Conservation (phyloP, 2,113 vertebrate genomes). For the Alaudala cheleensis region DNA sequence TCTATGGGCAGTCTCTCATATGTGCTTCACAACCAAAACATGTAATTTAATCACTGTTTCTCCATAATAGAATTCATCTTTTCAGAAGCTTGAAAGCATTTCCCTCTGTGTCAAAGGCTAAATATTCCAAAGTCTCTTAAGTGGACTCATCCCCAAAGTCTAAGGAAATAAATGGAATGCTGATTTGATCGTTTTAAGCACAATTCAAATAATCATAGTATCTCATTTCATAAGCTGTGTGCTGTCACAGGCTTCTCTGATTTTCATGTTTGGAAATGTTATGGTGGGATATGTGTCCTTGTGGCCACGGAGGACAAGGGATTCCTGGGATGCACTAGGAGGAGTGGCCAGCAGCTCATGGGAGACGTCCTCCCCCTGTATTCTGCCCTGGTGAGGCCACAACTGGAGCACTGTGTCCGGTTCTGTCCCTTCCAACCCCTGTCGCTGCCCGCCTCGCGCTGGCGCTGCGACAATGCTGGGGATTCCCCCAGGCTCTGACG, state of each 20-base stretch:
- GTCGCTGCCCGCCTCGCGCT: no score
- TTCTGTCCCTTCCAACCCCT: neutral
- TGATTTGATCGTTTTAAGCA: neutral
- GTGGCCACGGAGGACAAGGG: neutral
- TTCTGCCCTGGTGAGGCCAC: neutral
- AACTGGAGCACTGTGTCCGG: neutral
- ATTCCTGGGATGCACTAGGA: neutral
- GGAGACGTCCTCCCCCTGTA: accelerated
- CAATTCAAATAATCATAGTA: neutral
- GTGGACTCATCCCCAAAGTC: neutral
- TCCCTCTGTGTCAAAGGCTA: slow-evolving; percentile 11
- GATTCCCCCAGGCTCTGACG: no score
- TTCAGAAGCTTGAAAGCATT: neutral
- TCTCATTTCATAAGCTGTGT: neutral
- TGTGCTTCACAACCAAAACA: neutral
- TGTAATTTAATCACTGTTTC: neutral
- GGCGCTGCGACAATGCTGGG: no score
- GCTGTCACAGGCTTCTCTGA: neutral
- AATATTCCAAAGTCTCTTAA: neutral
- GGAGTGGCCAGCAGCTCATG: neutral
- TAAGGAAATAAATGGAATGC: neutral
- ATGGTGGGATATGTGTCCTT: neutral
- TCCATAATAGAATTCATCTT: neutral
- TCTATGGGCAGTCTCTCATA: neutral
- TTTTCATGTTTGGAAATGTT: neutral